Conservation (phyloP, 2,113 vertebrate genomes). For the Bubo bubo region DNA sequence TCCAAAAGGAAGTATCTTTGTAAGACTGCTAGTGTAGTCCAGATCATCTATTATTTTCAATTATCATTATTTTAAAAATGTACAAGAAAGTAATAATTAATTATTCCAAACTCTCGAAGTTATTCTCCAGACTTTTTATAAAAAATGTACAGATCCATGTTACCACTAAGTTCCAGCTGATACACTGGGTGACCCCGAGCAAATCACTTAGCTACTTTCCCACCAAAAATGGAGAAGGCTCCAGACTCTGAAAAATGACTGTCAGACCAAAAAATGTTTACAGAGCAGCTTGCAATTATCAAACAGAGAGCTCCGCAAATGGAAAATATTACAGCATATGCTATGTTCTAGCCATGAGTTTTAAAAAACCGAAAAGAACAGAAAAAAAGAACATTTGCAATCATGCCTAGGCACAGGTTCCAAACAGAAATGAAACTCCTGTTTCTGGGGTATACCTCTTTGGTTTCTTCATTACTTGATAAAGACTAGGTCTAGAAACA, state of each 20-base stretch:
- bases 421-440: conserved; percentile 22
- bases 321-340: conserved; percentile 49
- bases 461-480: neutral
- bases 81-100: neutral
- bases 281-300: conserved; percentile 41
- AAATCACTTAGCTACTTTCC: neutral
- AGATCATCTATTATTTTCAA: neutral
- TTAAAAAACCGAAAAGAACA: neutral
- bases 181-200: neutral
- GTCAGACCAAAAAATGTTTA: conserved; percentile 24
- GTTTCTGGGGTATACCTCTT: neutral
- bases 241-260: conserved; percentile 17
- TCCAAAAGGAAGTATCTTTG: neutral
- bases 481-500: neutral
- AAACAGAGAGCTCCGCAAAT: conserved; percentile 22
- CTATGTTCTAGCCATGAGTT: conserved; percentile 1
- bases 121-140: neutral
- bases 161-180: neutral
- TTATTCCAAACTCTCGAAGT: neutral
- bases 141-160: neutral
- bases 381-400: neutral
- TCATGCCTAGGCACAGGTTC: conserved; percentile 14
- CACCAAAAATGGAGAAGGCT: conserved; percentile 29
- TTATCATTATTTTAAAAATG: neutral
- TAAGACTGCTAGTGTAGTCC: neutral